A percentile compares a stretch with the other conserved stretches of the same genome.
Conservation (phyloP, 2,797 vertebrate species). For the Rhabdophis nuchalis region DNA sequence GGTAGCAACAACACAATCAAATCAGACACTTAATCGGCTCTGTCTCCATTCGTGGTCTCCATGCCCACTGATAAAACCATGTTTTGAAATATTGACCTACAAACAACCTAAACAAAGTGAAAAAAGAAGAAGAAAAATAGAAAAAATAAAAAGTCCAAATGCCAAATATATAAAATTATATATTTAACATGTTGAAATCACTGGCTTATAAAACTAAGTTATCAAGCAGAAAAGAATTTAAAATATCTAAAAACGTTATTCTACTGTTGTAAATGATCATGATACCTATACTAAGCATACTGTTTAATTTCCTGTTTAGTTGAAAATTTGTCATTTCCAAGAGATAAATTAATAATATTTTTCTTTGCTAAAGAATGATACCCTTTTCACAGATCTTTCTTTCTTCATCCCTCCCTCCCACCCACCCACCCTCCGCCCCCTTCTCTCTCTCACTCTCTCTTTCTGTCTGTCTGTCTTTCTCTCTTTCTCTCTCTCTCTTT, state of each 20-base stretch:
- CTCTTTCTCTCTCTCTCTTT: conserved; percentile 12
- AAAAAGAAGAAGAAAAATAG: not conserved
- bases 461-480: too few species aligned
- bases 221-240: not conserved
- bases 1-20: not conserved
- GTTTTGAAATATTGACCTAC: not conserved
- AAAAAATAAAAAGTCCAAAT: not conserved
- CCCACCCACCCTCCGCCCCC: too few species aligned
- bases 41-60: not conserved
- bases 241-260: not conserved
- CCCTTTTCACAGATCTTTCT: conserved; percentile 10
- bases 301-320: not conserved
- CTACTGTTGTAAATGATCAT: not conserved
- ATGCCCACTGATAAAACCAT: not conserved
- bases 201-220: not conserved
- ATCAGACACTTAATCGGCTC: not conserved
- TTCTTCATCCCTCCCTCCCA: conserved; percentile 14
- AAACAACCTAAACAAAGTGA: not conserved
- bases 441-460: too few species aligned
- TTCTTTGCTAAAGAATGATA: fast-evolving
- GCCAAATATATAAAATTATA: not conserved
- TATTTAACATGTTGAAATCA: not conserved
- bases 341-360: not conserved
- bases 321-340: not conserved
- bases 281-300: not conserved